Conservation (phyloP, 2,888 invertebrate genomes). For the Drosophila heteroneura region DNA sequence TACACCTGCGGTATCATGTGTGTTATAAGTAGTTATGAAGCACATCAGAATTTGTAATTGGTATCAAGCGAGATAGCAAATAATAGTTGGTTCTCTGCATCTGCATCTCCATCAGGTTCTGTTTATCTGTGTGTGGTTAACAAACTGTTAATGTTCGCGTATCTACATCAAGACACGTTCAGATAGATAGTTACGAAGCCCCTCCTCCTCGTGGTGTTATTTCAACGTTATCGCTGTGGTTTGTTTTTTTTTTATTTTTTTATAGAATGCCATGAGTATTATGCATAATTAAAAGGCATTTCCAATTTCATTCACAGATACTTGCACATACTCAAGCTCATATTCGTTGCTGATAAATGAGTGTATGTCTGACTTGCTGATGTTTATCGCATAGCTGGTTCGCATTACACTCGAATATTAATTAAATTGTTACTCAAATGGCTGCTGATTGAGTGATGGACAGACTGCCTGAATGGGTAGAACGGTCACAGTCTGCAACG, state of each 20-base stretch:
- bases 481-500: constrained; percentile 40
- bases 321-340: constrained; percentile 27
- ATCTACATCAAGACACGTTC: constrained; percentile 34
- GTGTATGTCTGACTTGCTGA: constrained; percentile 35
- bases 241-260: constrained; percentile 10
- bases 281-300: constrained; percentile 71
- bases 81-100: constrained; percentile 1
- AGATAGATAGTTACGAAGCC: not conserved
- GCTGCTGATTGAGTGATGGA: constrained; percentile 51
- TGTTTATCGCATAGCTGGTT: constrained; percentile 71
- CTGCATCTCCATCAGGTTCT: not conserved
- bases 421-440: constrained; percentile 79
- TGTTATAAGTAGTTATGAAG: constrained; percentile 9
- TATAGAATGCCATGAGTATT: constrained; percentile 57
- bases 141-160: constrained; percentile 4
- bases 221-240: constrained; percentile 17
- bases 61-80: constrained; percentile 6
- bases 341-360: constrained; percentile 33
- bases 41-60: not conserved
- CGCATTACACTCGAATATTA: constrained; percentile 76
- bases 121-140: not conserved
- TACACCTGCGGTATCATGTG: not conserved
- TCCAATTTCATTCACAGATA: constrained; percentile 52
- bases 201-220: not conserved
- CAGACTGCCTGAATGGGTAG: constrained; percentile 27